Evolutionary conservation across 2,113 vertebrate species (phyloP), one percentile per base, ranked within the genome.

Genomic region (Eclectus roratus): DNA sequence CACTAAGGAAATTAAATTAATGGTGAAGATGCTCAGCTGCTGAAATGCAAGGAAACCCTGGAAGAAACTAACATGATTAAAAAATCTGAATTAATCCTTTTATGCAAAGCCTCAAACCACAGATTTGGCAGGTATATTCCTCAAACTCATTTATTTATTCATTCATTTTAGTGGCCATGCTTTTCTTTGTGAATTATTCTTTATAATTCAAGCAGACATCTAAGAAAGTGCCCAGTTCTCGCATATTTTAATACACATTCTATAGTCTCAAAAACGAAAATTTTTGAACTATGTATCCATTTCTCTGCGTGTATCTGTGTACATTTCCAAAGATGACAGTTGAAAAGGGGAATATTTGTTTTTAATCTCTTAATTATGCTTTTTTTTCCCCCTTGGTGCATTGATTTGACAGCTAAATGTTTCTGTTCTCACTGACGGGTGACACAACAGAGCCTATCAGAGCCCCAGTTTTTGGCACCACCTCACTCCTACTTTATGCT

Each of bases 61-160:
- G 74, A 88, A 96, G 58, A 91, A 92, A 95, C 55, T 35, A 96
- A 52, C n/a, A 44, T n/a, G 58, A 96, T 93, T 94, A 88, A 92
- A 97, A 93, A 60, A 19, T 28, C 73, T 43, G 25, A 97, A 94
- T 94, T 88, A 94, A 95, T 95, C 94, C 7, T 89, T 94, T 68
- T 64, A 89, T 2, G 7, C 66, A 68, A 58, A 96, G 83, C 83
- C 64, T 18, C 72, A 96, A 91, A 96, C 87, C 76, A 93, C 63
- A 93, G 46, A 79, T 35, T 64, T 72, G 82, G 55, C 91, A 92
- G 88, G 49, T 89, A 71, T 17, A 63, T 18, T 94, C 47, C 63
- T 68, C 88, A 90, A 91, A 73, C 8, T 80, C 41, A 77, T 76
- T 78, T 68, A 94, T 86, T 97, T 94, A 97, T 64, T 96, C 95